Evolutionary conservation across 2,113 vertebrate genomes (phyloP), one percentile per base, ranked within the genome.

Genomic region (Triplophysa tibetana): DNA sequence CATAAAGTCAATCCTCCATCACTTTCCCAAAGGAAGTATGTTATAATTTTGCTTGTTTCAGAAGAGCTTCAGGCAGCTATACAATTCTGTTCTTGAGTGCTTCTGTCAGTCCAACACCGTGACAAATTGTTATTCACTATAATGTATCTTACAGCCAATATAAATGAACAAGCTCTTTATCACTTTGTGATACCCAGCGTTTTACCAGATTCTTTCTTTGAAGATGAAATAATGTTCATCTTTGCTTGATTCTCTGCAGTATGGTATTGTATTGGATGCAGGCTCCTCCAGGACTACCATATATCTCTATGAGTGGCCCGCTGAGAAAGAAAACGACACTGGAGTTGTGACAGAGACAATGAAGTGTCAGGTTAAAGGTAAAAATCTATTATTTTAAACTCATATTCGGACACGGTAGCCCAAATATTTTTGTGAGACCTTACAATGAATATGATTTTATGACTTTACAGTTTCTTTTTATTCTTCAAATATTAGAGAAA

Each of bases 291-390:
- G 94, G 14, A 98, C 97, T 23, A 97, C 90, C 0, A 85, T 96
- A n/a, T 96, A 96, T 0, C 88, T 98, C 45, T 98, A 99, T n/a
- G 86, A 96, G 82, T 99, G 97, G 97, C 97, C 96, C 0, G 96
- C 95, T 0, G 94, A 97, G 83, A 99, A 99, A 87, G 89, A 96
- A 84, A 99, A 98, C 61, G 90, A 98, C 75, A 99, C 97, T 0
- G 97, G 97, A 60, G 90, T 98, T 24, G 96, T 99, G 82, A 94
- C 68, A 0, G 91, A 99, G 74, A 92, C 81, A 16, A 79, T 88
- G 85, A 94, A 91, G 63, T 98, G 96, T 29, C 87, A 41, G 4
- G 95, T 98, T 56, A 69, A 87, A 80, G 97, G 96, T 98, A 86
- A 92, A 90, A 81, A 61, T 43, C 45, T 50, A 14, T 24, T 21